phyloP scores from a whole-genome alignment of 2,888 invertebrate genomes.

The Empis stercorea region DNA sequence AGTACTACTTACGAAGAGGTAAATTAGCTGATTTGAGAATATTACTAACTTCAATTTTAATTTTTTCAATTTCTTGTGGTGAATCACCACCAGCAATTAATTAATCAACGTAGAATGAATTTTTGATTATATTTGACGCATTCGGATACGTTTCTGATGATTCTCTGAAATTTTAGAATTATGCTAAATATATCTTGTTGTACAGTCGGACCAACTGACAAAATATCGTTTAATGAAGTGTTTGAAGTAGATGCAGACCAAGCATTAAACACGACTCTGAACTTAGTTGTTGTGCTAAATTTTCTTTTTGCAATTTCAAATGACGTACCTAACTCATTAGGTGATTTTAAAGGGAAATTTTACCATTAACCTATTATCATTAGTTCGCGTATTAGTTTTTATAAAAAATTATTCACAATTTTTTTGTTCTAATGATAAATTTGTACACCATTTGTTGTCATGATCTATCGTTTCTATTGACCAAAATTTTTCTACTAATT shows the following conservation, averaged over 20 bases:
- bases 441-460: no score
- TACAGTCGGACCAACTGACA: slow-evolving; percentile 4
- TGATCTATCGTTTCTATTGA: no score
- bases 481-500: no score
- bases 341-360: no score
- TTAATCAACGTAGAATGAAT: slow-evolving; percentile 15
- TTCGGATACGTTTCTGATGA: slow-evolving; percentile 1
- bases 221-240: slow-evolving; percentile 8
- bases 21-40: slow-evolving; percentile 9
- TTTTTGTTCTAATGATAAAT: no score
- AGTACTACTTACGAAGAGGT: no score
- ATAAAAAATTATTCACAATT: no score
- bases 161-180: slow-evolving; percentile 1
- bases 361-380: no score
- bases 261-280: slow-evolving; percentile 9
- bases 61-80: slow-evolving; percentile 6
- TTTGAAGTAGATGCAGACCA: not conserved
- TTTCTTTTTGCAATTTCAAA: no score
- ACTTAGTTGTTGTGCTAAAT: slow-evolving; percentile 6
- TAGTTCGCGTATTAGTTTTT: no score
- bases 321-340: no score
- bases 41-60: slow-evolving; percentile 10
- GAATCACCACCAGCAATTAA: slow-evolving; percentile 10
- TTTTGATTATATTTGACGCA: slow-evolving; percentile 10
- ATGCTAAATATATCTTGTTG: slow-evolving; percentile 5